Percentiles rank a stretch among this genome's conserved stretches.
These are phyloP conservation scores for Pipra filicauda DNA, from an alignment of 2,113 vertebrate species.

Conservation along the genomic window DNA sequence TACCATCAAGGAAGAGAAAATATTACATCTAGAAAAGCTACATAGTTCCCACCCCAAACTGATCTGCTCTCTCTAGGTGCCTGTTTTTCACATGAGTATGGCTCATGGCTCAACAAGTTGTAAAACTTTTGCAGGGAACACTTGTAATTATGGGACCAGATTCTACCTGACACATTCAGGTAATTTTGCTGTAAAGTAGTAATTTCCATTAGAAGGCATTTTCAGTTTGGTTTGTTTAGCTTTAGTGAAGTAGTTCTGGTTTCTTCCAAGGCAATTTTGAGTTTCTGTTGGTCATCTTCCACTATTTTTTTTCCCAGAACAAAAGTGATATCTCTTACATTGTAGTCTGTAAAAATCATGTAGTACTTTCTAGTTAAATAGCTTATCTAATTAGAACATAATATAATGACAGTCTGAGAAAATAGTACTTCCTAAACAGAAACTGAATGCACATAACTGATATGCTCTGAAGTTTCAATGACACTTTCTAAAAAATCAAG, in stretches of 20 bases:
- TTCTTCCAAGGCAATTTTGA: not conserved
- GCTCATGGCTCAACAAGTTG: not conserved
- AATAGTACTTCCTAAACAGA: too few relatives aligned
- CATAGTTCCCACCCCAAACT: not conserved
- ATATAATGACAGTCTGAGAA: too few relatives aligned
- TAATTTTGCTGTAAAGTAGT: not conserved
- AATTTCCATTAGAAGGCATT: not conserved
- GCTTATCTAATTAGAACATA: too few relatives aligned
- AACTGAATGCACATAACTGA: too few relatives aligned
- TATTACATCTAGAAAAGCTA: not conserved
- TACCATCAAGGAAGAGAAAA: not conserved
- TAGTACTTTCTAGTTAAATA: too few relatives aligned
- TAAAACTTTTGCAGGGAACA: not conserved
- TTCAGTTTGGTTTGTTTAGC: not conserved
- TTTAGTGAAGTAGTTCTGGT: not conserved
- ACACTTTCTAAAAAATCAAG: too few relatives aligned
- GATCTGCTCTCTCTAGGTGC: not conserved
- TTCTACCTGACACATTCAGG: not conserved
- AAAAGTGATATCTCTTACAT: too few relatives aligned
- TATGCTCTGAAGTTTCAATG: too few relatives aligned
- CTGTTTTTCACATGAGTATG: not conserved
- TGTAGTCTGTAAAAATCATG: too few relatives aligned
- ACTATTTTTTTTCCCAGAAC: too few relatives aligned
- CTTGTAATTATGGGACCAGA: fast-evolving
- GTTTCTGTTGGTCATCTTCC: not conserved